Conservation (phyloP, 2,888 invertebrate species). For the Stramonita haemastoma region DNA sequence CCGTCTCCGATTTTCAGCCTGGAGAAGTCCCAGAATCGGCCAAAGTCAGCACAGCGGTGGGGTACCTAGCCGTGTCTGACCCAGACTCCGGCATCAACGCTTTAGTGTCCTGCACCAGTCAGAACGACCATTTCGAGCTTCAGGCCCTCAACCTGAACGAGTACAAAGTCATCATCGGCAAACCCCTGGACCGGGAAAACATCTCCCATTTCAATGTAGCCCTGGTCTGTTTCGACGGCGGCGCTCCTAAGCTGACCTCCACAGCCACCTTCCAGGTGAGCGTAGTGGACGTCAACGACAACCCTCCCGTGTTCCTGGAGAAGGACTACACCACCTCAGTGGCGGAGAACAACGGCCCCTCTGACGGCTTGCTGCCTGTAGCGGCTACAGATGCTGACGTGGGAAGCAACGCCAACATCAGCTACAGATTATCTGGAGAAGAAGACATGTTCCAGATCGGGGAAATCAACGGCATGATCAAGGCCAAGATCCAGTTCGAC, state of each 20-base stretch:
- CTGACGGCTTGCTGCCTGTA: slow-evolving; percentile 47
- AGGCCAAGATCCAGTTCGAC: slow-evolving; percentile 43
- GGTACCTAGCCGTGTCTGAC: slow-evolving; percentile 38
- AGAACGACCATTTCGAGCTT: slow-evolving; percentile 44
- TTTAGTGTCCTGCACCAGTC: slow-evolving; percentile 41
- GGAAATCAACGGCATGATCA: slow-evolving; percentile 32
- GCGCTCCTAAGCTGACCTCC: slow-evolving; percentile 47
- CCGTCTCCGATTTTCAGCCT: slow-evolving; percentile 42
- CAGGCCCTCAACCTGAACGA: slow-evolving; percentile 74
- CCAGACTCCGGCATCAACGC: slow-evolving; percentile 44
- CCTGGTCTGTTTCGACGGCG: slow-evolving; percentile 88
- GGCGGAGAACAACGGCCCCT: slow-evolving; percentile 43
- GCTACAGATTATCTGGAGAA: slow-evolving; percentile 36
- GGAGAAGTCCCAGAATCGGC: slow-evolving; percentile 40
- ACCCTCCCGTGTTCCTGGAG: slow-evolving; percentile 85
- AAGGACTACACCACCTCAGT: slow-evolving; percentile 40
- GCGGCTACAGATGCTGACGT: slow-evolving; percentile 88
- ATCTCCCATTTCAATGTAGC: slow-evolving; percentile 89
- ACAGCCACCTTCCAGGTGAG: slow-evolving; percentile 41
- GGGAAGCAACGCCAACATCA: slow-evolving; percentile 43
- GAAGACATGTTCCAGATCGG: slow-evolving; percentile 42
- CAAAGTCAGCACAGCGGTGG: slow-evolving; percentile 42
- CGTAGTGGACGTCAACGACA: slow-evolving; percentile 48
- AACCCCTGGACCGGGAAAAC: slow-evolving; percentile 87
- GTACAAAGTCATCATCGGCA: slow-evolving; percentile 90